phyloP scores from a whole-genome alignment of 2,113 vertebrate genomes.

The Aldabrachelys gigantea region DNA sequence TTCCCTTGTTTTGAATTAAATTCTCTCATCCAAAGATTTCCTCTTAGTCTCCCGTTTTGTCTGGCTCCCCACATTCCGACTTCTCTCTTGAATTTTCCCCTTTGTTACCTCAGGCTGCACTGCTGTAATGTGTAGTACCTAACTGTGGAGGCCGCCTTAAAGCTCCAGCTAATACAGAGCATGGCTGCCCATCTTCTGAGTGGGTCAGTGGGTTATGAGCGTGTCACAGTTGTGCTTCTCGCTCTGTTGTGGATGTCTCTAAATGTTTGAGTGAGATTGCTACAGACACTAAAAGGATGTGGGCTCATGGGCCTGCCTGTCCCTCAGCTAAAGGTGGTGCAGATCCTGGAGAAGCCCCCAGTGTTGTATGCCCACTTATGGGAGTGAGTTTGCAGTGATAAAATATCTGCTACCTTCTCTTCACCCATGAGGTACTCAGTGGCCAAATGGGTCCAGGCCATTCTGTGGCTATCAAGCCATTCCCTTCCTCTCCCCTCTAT shows the following conservation, averaged over 20 bases:
- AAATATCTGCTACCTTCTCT: not conserved
- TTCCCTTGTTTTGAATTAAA: not conserved
- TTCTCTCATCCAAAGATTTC: conserved; percentile 1
- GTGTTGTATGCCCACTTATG: not conserved
- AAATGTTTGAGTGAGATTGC: not conserved
- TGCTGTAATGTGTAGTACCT: not conserved
- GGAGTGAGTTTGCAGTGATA: not conserved
- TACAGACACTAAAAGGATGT: not conserved
- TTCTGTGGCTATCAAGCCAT: not conserved
- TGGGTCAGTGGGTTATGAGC: not conserved
- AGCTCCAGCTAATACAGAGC: not conserved
- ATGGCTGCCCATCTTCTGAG: not conserved
- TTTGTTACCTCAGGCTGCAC: not conserved
- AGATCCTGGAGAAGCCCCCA: not conserved
- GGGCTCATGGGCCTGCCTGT: not conserved
- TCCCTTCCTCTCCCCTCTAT: not conserved
- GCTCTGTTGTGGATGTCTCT: not conserved
- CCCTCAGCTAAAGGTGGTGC: not conserved
- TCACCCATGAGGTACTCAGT: not conserved
- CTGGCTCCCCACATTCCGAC: not conserved
- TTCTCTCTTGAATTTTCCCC: not conserved
- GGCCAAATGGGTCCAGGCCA: not conserved
- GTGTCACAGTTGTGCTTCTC: not conserved
- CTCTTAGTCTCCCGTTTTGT: not conserved
- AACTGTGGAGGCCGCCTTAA: not conserved